These are phyloP conservation scores for Phainopepla nitens DNA, from an alignment of 2,113 vertebrate species.

Conservation along the genomic window DNA sequence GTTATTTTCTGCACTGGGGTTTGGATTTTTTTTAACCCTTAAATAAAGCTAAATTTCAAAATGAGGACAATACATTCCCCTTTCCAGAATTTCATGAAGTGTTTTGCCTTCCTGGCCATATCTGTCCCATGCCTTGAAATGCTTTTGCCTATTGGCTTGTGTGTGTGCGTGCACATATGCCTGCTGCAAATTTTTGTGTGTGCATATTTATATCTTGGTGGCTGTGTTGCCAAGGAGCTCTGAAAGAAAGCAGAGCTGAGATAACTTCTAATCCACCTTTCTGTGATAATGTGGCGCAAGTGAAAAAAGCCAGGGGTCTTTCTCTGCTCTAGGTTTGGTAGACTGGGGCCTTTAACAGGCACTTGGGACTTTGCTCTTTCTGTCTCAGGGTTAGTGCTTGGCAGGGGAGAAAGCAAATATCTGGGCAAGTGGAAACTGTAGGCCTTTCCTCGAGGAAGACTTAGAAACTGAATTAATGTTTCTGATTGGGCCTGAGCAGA, in stretches of 20 bases:
- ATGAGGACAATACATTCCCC: not conserved
- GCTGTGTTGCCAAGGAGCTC: constrained; percentile 78
- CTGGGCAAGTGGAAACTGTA: not conserved
- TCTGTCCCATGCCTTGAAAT: constrained; percentile 4
- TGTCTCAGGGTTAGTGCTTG: not conserved
- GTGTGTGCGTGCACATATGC: not conserved
- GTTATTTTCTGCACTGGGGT: not conserved
- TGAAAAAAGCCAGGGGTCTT: constrained; percentile 82
- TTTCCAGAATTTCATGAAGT: not conserved
- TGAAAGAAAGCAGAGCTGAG: constrained; percentile 84
- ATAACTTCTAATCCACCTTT: constrained; percentile 88
- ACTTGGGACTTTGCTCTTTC: not conserved
- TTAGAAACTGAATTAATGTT: not conserved
- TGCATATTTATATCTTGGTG: constrained; percentile 82
- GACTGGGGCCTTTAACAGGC: constrained; percentile 47
- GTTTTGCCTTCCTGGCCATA: not conserved
- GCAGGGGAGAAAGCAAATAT: not conserved
- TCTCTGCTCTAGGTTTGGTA: constrained; percentile 50
- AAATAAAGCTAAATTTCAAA: not conserved
- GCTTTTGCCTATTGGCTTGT: constrained; percentile 17
- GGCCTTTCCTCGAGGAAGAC: not conserved
- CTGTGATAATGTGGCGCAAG: constrained; percentile 84
- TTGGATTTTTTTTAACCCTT: not conserved
- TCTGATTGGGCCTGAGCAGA: not conserved
- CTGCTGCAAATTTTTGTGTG: constrained; percentile 55